These are phyloP conservation scores for Hozukius guyotensis DNA, from an alignment of 2,797 vertebrate species.

Conservation along the genomic window DNA sequence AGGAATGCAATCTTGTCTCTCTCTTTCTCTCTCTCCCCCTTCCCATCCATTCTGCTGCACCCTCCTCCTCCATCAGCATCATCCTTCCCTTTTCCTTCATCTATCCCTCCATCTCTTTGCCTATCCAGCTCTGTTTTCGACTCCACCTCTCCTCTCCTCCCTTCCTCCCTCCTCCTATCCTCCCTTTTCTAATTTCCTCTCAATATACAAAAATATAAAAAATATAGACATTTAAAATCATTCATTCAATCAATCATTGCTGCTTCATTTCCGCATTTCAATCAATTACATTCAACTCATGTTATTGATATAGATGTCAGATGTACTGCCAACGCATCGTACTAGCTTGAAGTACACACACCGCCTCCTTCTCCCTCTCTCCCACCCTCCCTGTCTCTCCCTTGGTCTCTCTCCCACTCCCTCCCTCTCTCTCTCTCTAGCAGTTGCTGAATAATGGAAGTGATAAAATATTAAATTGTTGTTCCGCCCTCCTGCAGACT, in stretches of 20 bases:
- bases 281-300: neutral
- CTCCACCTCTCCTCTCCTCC: neutral
- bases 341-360: neutral
- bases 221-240: neutral
- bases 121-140: neutral
- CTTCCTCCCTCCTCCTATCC: neutral
- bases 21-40: slow-evolving; percentile 14
- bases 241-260: neutral
- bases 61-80: slow-evolving; percentile 26
- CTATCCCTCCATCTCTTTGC: neutral
- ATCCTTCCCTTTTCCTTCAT: neutral
- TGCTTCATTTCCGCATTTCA: neutral
- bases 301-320: slow-evolving; percentile 17
- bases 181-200: neutral
- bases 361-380: neutral
- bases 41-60: slow-evolving; percentile 39
- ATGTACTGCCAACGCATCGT: slow-evolving; percentile 12
- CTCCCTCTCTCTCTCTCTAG: slow-evolving; percentile 47
- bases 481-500: slow-evolving; percentile 77
- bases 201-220: neutral
- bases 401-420: neutral
- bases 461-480: slow-evolving; percentile 86
- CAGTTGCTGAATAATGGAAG: slow-evolving; percentile 82
- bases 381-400: slow-evolving; percentile 21
- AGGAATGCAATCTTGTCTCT: slow-evolving; percentile 64